Conservation (phyloP, 2,113 vertebrate species). For the Epinephelus lanceolatus region DNA sequence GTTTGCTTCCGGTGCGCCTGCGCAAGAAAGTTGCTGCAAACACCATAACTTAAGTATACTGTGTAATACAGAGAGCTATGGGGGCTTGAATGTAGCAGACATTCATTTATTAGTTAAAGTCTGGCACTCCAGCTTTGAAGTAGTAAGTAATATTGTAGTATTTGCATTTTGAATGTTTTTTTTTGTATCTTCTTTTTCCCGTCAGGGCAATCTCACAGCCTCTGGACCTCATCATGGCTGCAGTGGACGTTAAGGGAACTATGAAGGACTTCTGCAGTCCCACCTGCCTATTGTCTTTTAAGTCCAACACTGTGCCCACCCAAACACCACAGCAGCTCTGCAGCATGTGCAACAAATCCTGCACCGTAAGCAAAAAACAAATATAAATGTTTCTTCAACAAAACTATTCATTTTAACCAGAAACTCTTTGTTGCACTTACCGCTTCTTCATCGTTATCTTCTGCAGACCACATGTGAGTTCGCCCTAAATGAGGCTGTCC, state of each 20-base stretch:
- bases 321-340: slow-evolving; percentile 77
- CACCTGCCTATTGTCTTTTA: slow-evolving; percentile 88
- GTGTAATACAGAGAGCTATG: no score
- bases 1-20: no score
- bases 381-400: neutral
- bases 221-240: slow-evolving; percentile 92
- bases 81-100: no score
- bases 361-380: slow-evolving; percentile 84
- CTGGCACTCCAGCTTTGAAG: no score
- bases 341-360: slow-evolving; percentile 90
- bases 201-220: slow-evolving; percentile 88
- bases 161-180: neutral
- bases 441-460: neutral
- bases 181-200: slow-evolving; percentile 3
- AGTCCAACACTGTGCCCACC: slow-evolving; percentile 67
- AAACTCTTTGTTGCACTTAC: neutral
- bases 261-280: slow-evolving; percentile 95
- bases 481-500: slow-evolving; percentile 86
- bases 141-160: no score
- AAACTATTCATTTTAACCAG: neutral
- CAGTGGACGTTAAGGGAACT: slow-evolving; percentile 88
- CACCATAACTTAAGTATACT: no score
- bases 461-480: slow-evolving; percentile 88
- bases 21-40: no score
- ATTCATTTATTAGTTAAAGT: no score